phyloP scores from a whole-genome alignment of 2,113 vertebrate species.

The Megatriorchis doriae region DNA sequence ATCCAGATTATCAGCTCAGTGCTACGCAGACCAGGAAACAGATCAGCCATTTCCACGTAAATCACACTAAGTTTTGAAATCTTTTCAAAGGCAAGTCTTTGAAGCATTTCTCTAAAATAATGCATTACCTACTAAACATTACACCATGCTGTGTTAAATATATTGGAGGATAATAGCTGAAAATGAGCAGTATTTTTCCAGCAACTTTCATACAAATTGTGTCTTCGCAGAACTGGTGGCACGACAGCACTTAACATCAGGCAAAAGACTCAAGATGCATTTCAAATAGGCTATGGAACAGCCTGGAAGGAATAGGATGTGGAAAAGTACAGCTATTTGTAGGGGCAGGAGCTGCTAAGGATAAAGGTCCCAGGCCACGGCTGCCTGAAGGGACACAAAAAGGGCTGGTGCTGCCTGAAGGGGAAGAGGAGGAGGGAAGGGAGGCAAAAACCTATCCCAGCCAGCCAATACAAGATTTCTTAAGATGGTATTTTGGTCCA shows the following conservation, averaged over 20 bases:
- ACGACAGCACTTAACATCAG: background rate
- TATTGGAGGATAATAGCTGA: background rate
- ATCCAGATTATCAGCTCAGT: background rate
- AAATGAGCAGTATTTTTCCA: background rate
- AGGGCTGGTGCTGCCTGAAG: background rate
- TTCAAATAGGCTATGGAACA: background rate
- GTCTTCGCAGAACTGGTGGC: background rate
- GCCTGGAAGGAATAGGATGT: background rate
- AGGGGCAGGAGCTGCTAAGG: background rate
- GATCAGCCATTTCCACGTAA: background rate
- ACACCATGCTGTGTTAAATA: background rate
- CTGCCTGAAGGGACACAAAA: background rate
- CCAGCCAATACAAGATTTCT: background rate
- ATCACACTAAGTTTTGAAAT: background rate
- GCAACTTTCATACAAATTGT: background rate
- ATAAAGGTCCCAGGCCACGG: background rate
- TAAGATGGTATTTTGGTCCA: background rate
- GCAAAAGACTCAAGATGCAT: background rate
- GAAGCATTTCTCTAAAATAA: background rate
- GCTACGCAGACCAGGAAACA: background rate
- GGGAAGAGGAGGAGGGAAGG: background rate
- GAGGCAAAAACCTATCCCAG: background rate
- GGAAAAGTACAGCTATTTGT: background rate
- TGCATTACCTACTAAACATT: background rate
- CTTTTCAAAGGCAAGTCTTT: background rate